A percentile compares a stretch with the other conserved stretches of the same genome.
These are phyloP conservation scores for Helogale parvula DNA, from an alignment of 2,113 vertebrate genomes.

Conservation along the genomic window DNA sequence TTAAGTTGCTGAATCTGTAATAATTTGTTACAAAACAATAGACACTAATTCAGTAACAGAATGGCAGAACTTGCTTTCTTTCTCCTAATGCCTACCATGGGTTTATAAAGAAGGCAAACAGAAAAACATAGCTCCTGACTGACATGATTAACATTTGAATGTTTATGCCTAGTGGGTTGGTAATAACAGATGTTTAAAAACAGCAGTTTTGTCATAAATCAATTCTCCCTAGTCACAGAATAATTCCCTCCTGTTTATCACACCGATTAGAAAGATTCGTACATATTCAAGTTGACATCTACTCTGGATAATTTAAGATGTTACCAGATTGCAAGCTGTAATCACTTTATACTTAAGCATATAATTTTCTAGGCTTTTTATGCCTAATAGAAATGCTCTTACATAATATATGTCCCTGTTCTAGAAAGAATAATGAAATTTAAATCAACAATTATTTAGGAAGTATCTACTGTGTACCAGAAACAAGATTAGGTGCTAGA, in stretches of 20 bases:
- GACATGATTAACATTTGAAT: neutral
- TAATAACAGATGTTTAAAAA: constrained; percentile 53
- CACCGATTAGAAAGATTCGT: constrained; percentile 39
- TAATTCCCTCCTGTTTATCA: constrained; percentile 47
- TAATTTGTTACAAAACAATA: neutral
- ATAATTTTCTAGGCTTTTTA: constrained; percentile 44
- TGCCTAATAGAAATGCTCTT: constrained; percentile 3
- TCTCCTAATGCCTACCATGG: neutral
- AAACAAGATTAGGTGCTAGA: neutral
- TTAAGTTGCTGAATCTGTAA: neutral
- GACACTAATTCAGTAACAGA: neutral
- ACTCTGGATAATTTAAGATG: constrained; percentile 48
- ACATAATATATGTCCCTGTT: neutral
- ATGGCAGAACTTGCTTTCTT: neutral
- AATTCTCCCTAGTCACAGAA: neutral
- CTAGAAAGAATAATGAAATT: constrained; percentile 34
- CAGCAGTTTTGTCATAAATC: constrained; percentile 42
- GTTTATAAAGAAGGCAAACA: neutral
- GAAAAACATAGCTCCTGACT: neutral
- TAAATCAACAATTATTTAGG: constrained; percentile 25
- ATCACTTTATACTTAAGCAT: constrained; percentile 28
- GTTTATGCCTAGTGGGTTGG: neutral
- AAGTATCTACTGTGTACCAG: neutral
- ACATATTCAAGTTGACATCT: constrained; percentile 53
- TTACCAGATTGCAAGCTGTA: constrained; percentile 41